Evolutionary conservation across 35 echinoderm and acorn worm species (phyloP), one percentile per base, ranked within the genome.

Genomic region (Holothuria glaberrima): DNA sequence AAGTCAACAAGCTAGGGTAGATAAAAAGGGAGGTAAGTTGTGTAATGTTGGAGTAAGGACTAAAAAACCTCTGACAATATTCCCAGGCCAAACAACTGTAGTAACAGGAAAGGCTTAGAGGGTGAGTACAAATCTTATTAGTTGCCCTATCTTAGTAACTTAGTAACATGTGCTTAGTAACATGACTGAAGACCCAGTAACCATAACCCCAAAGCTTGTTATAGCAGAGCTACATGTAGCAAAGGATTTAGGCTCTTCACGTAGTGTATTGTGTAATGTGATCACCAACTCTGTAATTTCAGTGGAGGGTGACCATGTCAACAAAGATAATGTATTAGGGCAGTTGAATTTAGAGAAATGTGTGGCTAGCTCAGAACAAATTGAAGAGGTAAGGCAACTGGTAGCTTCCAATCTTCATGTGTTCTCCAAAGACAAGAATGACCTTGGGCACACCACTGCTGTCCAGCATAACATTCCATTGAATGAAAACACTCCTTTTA

Each of bases 391-490:
- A 20, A 80, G 45, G 36, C 19, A 29, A 36, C 75, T 80, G 5
- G 41, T 80, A 13, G 20, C 13, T 31, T 4, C 13, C 24, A 58
- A 85, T 63, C 24, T 24, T 10, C 26, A 59, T 61, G 83, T 66
- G 12, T 86, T 86, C 64, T 21, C 83, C 20, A 65, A 31, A 29
- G 20, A 86, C 33, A 86, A 86, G 30, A 86, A 88, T 57, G 86
- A 74, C 26, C 14, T 89, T 27, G 86, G 68, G 22, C 68, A 75
- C 27, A 60, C 69, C 9, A 33, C 54, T 32, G 36, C 54, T 2
- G 71, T 91, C 3, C 58, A 90, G 60, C 88, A 91, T 50, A 21
- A 74, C 16, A 94, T 94, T 56, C 65, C 33, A 10, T 31, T 94
- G 72, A 68, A 17, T 26, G 93, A 88, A 34, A 44, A 78, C n/a